Conservation (phyloP, 2,797 vertebrate genomes). For the Cheirogaleus major region DNA sequence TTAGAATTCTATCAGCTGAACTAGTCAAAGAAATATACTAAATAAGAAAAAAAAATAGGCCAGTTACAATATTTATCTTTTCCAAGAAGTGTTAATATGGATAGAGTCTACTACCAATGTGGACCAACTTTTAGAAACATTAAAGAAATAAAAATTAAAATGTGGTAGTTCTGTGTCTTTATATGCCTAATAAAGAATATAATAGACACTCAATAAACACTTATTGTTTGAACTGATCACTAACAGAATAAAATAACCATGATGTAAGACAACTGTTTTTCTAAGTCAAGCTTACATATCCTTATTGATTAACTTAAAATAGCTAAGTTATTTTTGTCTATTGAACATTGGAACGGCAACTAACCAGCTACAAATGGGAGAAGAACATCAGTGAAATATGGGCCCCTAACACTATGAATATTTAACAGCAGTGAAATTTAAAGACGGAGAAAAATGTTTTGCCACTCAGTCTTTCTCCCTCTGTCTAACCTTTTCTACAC, state of each 20-base stretch:
- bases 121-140: background rate
- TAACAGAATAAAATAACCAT: slow-evolving; percentile 44
- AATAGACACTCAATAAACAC: background rate
- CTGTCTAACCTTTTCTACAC: background rate
- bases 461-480: background rate
- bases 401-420: background rate
- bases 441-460: background rate
- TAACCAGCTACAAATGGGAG: background rate
- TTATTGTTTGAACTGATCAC: background rate
- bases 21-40: background rate
- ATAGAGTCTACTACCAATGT: background rate
- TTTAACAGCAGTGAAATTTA: background rate
- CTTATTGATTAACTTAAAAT: background rate
- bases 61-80: background rate
- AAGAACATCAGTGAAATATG: background rate
- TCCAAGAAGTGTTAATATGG: background rate
- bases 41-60: background rate
- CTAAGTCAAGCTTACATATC: background rate
- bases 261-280: background rate
- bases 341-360: background rate
- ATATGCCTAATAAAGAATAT: background rate
- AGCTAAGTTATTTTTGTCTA: background rate
- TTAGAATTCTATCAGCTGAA: background rate
- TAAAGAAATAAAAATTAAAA: slow-evolving; percentile 28
- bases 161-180: background rate